These are phyloP conservation scores for Podarcis siculus DNA, from an alignment of 2,797 vertebrate genomes.

Conservation along the genomic window DNA sequence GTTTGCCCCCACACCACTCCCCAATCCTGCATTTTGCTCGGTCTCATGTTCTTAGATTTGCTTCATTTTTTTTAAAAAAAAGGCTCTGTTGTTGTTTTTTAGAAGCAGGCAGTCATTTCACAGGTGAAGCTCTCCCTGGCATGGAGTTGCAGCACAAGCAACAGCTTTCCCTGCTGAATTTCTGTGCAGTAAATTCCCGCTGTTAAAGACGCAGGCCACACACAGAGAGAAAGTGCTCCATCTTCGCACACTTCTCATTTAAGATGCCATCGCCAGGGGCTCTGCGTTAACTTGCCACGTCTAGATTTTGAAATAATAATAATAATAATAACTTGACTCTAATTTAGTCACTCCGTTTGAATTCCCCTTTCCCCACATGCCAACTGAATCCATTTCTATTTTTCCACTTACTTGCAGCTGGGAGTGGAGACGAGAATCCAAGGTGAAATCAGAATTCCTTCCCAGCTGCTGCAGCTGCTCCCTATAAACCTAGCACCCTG, in stretches of 20 bases:
- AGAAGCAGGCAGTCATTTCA: background rate
- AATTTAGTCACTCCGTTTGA: background rate
- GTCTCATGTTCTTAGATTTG: background rate
- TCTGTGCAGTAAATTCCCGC: background rate
- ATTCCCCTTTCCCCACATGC: background rate
- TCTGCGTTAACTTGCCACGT: background rate
- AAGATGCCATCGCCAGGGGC: background rate
- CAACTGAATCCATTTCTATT: background rate
- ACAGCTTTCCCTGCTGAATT: no score
- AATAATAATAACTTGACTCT: no score
- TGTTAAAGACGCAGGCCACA: background rate
- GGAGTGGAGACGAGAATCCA: background rate
- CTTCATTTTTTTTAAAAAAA: background rate
- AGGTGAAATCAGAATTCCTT: background rate
- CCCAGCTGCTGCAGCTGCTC: background rate
- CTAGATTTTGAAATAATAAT: background rate
- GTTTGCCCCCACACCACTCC: background rate
- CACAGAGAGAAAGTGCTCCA: background rate
- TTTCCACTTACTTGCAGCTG: slow-evolving; percentile 10
- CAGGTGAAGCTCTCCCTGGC: background rate
- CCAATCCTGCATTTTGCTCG: background rate
- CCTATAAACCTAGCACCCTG: slow-evolving; percentile 8
- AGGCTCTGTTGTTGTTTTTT: no score
- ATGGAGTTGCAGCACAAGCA: background rate
- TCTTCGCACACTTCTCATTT: background rate